Evolutionary conservation across 2,888 invertebrate species (phyloP).

Genomic region (Ectemnius lituratus): DNA sequence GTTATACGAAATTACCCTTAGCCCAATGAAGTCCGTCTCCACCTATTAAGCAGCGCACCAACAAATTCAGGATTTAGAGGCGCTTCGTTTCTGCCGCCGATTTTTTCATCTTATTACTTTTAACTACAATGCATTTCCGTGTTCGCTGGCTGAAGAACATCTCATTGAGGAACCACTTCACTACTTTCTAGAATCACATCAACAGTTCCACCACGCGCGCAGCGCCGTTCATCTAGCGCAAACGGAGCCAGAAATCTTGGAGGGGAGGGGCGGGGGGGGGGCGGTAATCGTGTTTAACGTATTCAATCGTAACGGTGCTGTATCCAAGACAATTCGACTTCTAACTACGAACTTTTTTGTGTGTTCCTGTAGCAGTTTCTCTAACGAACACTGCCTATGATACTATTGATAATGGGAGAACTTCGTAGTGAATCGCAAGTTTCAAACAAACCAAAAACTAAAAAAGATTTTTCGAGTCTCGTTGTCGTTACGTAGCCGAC

Average conservation of each 20-base stretch:
- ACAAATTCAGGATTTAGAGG: too few relatives aligned
- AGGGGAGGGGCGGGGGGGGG: neutral
- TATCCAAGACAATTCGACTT: constrained; percentile 27
- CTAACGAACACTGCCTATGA: constrained; percentile 61
- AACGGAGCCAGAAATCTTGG: too few relatives aligned
- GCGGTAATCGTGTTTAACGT: constrained; percentile 13
- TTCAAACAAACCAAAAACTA: constrained; percentile 12
- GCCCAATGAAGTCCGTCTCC: neutral
- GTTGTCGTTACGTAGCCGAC: constrained; percentile 30
- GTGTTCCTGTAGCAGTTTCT: constrained; percentile 52
- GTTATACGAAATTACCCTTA: constrained; percentile 9
- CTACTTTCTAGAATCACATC: too few relatives aligned
- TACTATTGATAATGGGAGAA: constrained; percentile 39
- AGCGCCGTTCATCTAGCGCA: too few relatives aligned
- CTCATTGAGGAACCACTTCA: too few relatives aligned
- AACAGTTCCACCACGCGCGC: too few relatives aligned
- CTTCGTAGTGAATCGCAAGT: constrained; percentile 7
- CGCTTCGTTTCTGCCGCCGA: too few relatives aligned
- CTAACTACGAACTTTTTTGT: constrained; percentile 21
- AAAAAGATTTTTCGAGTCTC: constrained; percentile 39
- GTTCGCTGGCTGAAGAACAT: too few relatives aligned
- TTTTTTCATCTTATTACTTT: too few relatives aligned
- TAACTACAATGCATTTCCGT: too few relatives aligned
- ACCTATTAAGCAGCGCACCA: too few relatives aligned
- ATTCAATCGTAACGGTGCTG: constrained; percentile 18